A percentile compares a stretch with the other conserved stretches of the same genome.
Evolutionary conservation across 2,888 invertebrate genomes (phyloP).

Genomic region (Morinoia aosen): DNA sequence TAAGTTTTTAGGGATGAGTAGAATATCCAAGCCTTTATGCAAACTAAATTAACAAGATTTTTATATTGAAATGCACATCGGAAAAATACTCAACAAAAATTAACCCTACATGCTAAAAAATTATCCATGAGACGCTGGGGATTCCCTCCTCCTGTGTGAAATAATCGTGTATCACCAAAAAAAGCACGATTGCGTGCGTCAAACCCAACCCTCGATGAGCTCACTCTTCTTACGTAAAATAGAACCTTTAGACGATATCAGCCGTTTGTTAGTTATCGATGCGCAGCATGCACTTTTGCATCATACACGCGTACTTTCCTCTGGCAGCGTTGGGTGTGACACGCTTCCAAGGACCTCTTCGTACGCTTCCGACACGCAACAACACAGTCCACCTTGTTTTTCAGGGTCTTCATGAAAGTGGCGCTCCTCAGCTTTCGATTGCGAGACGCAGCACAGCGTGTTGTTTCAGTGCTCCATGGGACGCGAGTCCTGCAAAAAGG

Average conservation of each 20-base stretch:
- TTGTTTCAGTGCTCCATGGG: too few species aligned
- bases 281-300: not conserved
- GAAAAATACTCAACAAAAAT: too few species aligned
- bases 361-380: not conserved
- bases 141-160: not conserved
- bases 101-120: too few species aligned
- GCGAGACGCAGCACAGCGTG: not conserved
- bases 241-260: not conserved
- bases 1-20: too few species aligned
- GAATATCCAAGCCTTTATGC: too few species aligned
- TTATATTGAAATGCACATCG: too few species aligned
- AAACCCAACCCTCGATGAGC: not conserved
- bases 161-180: not conserved
- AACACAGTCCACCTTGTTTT: not conserved
- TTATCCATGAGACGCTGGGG: too few species aligned
- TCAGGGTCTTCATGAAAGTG: not conserved
- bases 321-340: not conserved
- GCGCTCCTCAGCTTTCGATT: not conserved
- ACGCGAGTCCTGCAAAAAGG: too few species aligned
- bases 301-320: not conserved
- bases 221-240: not conserved
- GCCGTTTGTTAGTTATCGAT: not conserved
- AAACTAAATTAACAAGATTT: too few species aligned
- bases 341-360: too few species aligned
- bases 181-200: not conserved